Conservation (phyloP, 2,888 invertebrate species). For the Acanthosepion esculentum region DNA sequence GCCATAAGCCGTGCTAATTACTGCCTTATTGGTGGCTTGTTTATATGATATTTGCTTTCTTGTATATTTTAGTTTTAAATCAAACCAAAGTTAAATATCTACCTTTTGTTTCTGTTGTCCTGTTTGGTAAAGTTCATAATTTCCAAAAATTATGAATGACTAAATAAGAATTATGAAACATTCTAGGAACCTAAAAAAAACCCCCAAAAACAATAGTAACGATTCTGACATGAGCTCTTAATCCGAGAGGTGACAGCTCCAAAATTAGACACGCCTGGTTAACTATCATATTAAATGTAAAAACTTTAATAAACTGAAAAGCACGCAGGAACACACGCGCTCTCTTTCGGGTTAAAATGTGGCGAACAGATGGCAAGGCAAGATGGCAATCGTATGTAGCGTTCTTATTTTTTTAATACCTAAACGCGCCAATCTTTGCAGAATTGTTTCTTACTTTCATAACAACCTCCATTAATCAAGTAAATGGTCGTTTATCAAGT, state of each 20-base stretch:
- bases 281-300: not conserved
- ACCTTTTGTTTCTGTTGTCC: not conserved
- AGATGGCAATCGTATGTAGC: not conserved
- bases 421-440: not conserved
- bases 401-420: not conserved
- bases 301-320: not conserved
- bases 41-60: too few species aligned
- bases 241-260: not conserved
- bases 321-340: not conserved
- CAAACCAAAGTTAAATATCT: not conserved
- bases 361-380: not conserved
- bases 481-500: not conserved
- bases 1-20: too few species aligned
- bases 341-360: not conserved
- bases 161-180: not conserved
- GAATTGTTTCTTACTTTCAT: not conserved
- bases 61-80: not conserved
- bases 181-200: not conserved
- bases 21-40: too few species aligned
- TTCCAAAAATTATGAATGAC: not conserved
- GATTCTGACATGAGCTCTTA: not conserved
- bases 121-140: not conserved
- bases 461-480: not conserved
- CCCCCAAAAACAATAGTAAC: not conserved
- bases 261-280: not conserved